Conservation (phyloP, 1,140 invertebrate species). For the Procambarus clarkii region DNA sequence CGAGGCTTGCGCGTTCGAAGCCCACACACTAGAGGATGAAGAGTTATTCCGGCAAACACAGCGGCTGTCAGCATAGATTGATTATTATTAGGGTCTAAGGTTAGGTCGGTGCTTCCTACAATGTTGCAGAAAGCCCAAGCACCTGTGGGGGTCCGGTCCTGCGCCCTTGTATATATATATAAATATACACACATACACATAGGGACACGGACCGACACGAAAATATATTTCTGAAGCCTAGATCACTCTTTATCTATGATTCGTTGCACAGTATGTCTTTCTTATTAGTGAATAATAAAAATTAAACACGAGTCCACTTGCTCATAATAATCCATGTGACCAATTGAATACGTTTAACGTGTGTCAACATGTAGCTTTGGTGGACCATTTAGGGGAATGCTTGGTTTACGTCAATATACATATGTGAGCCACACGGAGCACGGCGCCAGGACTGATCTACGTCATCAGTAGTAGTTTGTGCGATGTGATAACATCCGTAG, state of each 20-base stretch:
- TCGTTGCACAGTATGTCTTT: conserved; percentile 54
- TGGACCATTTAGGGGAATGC: too few species aligned
- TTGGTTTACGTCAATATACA: neutral
- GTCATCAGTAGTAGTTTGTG: conserved; percentile 2
- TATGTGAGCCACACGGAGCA: neutral
- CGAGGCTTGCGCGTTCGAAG: too few species aligned
- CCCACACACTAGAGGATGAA: neutral
- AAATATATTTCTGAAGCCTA: conserved; percentile 24
- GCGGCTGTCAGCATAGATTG: neutral
- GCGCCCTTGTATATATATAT: neutral
- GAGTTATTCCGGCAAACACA: neutral
- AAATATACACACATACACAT: conserved; percentile 7
- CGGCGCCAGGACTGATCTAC: neutral
- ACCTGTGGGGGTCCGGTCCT: conserved; percentile 11
- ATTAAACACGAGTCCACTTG: too few species aligned
- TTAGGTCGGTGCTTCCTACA: conserved; percentile 28
- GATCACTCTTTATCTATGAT: conserved; percentile 35
- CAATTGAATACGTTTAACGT: too few species aligned
- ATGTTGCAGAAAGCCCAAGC: conserved; percentile 28
- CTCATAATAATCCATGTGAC: too few species aligned
- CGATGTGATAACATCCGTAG: neutral
- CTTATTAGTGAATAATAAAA: neutral
- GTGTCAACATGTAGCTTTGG: too few species aligned
- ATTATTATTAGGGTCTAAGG: neutral
- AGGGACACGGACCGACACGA: neutral